Evolutionary conservation across 2,797 vertebrate species (phyloP), one percentile per base, ranked within the genome.

Genomic region (Peromyscus attwateri): DNA sequence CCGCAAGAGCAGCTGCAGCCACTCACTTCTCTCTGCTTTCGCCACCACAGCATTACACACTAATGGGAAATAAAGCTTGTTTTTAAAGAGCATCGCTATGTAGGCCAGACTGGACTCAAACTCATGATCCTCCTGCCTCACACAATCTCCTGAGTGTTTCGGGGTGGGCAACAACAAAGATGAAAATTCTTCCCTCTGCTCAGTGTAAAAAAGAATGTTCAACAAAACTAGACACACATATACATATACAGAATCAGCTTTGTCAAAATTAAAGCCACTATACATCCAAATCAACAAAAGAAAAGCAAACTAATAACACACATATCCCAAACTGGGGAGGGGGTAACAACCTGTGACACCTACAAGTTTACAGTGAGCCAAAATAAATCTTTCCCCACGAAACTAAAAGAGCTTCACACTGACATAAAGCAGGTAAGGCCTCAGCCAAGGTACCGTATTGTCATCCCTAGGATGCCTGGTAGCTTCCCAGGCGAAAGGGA

Each of bases 161-260:
- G 3, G 34, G 3, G 3, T 5, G 10, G 10, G 40, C 29, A 46
- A 66, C 17, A 89, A 91, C 23, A 84, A 96, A 89, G 66, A n/a
- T 93, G 31, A 16, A 66, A 92, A 94, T 76, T 85, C 76, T 29
- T 87, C 92, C 23, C 34, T 34, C 46, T 90, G 40, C 49, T 87
- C 66, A 94, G 25, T 21, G 27, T 82, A 87, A 93, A 29, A 29
- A 92, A 91, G 10, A 80, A 91, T 91, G 13, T 90, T 90, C 52
- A 80, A 91, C 52, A 55, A 55, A 55, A 52, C 13, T 55, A 84
- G 6, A 83, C 2, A 92, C 4, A 87, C 34, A 64, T 1, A n/a
- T 1, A 84, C 8, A 80, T 1, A 92, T 19, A 95, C 11, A 82
- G 25, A 82, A 84, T 4, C 1, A 6, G 71, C n/a, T 37, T 88